Percentiles rank a stretch among this genome's conserved stretches.
Conservation (phyloP, 2,888 invertebrate genomes). For the Brachyptera risi region DNA sequence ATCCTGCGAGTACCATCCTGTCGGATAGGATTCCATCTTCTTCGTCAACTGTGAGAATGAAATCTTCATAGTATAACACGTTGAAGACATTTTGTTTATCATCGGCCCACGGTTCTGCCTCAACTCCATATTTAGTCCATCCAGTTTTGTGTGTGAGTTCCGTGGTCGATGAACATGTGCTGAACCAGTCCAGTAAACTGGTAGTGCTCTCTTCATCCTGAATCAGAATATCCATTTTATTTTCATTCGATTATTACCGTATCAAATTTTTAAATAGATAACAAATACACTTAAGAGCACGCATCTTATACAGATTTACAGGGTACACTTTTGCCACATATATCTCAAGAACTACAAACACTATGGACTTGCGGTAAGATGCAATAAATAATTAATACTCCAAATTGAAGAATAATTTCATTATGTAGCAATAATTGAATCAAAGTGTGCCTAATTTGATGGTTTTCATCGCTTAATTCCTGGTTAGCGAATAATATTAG, state of each 20-base stretch:
- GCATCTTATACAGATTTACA: too few species aligned
- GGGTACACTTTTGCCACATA: too few species aligned
- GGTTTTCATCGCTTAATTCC: too few species aligned
- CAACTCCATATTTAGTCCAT: not conserved
- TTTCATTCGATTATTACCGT: not conserved
- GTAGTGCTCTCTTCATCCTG: not conserved
- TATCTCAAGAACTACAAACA: too few species aligned
- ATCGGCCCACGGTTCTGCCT: constrained; percentile 6
- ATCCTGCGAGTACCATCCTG: not conserved
- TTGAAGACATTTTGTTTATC: not conserved
- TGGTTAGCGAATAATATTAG: too few species aligned
- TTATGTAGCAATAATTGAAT: too few species aligned
- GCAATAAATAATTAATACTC: too few species aligned
- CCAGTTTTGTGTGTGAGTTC: not conserved
- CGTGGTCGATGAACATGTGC: not conserved
- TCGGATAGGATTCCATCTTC: not conserved
- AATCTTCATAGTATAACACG: not conserved
- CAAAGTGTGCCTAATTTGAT: too few species aligned
- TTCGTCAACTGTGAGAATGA: not conserved
- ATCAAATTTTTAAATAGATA: not conserved
- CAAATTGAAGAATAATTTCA: too few species aligned
- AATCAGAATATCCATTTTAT: not conserved
- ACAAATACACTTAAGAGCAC: too few species aligned
- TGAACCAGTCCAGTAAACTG: not conserved
- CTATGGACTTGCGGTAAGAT: too few species aligned